Percentiles rank a stretch among this genome's conserved stretches.
Conservation (phyloP, 2,113 vertebrate species). For the Platysteira castanea region DNA sequence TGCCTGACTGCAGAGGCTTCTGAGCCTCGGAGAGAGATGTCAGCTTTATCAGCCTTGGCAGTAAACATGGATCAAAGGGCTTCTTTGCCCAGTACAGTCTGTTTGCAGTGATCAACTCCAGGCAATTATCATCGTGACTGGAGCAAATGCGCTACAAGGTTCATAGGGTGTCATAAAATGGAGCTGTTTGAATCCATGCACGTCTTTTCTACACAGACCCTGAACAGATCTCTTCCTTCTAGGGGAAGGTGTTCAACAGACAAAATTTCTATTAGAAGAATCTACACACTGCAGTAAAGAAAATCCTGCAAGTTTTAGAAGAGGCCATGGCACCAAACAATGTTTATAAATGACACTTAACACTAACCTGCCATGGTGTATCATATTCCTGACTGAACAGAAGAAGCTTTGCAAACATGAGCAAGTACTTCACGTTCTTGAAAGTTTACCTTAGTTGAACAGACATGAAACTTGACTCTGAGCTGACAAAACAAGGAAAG, state of each 20-base stretch:
- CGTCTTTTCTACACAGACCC: fast-evolving
- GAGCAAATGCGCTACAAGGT: background rate
- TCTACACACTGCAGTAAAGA: background rate
- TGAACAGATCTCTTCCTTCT: background rate
- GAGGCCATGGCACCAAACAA: background rate
- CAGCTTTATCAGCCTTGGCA: background rate
- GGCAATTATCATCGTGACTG: background rate
- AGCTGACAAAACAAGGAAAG: background rate
- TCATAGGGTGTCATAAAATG: background rate
- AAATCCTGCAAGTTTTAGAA: background rate
- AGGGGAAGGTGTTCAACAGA: background rate
- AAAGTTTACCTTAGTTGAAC: background rate
- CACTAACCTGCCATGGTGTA: background rate
- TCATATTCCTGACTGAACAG: background rate
- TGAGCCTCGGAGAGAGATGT: background rate
- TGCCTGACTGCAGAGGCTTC: background rate
- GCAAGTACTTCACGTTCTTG: background rate
- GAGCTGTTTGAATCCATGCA: background rate
- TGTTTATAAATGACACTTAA: background rate
- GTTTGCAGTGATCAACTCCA: background rate
- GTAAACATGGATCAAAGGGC: background rate
- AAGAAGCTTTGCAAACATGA: background rate
- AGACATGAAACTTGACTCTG: background rate
- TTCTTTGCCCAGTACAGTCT: background rate
- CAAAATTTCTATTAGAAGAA: background rate